Percentiles rank a stretch among this genome's conserved stretches.
Evolutionary conservation across 2,888 invertebrate genomes (phyloP).

Genomic region (Mesoligia furuncula): DNA sequence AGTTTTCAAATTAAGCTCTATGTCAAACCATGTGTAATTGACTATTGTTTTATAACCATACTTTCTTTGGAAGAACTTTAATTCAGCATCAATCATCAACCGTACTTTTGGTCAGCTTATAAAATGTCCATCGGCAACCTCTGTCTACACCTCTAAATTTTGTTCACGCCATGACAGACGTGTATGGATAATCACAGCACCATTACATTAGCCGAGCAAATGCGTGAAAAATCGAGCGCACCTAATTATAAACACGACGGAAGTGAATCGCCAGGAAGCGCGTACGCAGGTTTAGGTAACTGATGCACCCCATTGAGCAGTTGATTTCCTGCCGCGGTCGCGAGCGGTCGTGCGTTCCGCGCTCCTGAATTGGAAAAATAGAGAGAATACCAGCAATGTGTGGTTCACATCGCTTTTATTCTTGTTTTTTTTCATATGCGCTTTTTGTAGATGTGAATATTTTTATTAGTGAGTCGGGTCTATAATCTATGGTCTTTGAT

Average conservation of each 20-base stretch:
- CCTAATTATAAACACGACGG: constrained; percentile 77
- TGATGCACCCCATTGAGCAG: constrained; percentile 76
- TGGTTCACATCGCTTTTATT: constrained; percentile 48
- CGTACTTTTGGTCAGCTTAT: not conserved
- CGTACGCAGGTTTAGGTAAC: constrained; percentile 77
- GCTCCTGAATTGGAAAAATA: constrained; percentile 57
- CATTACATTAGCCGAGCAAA: constrained; percentile 40
- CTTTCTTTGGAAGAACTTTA: not conserved
- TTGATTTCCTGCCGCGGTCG: constrained; percentile 72
- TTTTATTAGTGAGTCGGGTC: not conserved
- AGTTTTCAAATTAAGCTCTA: not conserved
- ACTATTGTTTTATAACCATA: not conserved
- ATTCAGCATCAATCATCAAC: not conserved
- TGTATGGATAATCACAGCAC: constrained; percentile 17
- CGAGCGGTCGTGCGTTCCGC: constrained; percentile 68
- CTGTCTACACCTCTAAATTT: not conserved
- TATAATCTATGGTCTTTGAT: not conserved
- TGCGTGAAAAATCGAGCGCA: constrained; percentile 75
- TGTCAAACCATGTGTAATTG: too few species aligned
- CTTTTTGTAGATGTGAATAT: not conserved
- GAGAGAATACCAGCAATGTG: constrained; percentile 51
- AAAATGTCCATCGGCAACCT: not conserved
- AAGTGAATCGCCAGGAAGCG: constrained; percentile 78
- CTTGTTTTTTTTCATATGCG: constrained; percentile 3
- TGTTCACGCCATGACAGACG: constrained; percentile 2